Conservation (phyloP, 2,797 vertebrate species). For the Pitangus sulphuratus region DNA sequence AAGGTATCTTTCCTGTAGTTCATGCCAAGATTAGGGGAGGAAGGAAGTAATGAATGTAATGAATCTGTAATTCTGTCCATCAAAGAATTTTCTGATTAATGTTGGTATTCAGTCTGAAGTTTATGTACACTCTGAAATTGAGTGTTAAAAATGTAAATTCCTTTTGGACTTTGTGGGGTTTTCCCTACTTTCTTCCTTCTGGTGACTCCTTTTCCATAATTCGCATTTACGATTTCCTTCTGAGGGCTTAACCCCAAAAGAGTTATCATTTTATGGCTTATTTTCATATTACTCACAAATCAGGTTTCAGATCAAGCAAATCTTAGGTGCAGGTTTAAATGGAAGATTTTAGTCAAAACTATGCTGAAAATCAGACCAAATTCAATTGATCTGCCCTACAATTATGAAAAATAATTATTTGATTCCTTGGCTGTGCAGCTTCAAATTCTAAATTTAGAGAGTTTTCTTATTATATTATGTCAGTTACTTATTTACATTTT, state of each 20-base stretch:
- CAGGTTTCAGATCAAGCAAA: neutral
- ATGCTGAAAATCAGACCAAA: neutral
- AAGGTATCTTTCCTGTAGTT: neutral
- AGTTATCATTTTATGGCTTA: neutral
- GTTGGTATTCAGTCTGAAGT: neutral
- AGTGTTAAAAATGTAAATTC: neutral
- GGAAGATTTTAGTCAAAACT: neutral
- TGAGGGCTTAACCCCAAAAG: fast-evolving
- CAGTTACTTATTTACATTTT: neutral
- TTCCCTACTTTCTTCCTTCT: neutral
- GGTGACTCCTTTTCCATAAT: neutral
- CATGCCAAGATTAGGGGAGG: neutral
- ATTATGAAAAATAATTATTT: neutral
- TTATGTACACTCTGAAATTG: neutral
- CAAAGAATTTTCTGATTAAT: neutral
- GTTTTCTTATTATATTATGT: neutral
- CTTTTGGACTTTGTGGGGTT: neutral
- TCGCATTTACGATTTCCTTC: neutral
- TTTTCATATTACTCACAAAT: neutral
- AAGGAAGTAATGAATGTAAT: fast-evolving
- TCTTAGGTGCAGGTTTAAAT: neutral
- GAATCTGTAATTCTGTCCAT: neutral
- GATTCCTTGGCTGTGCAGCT: neutral
- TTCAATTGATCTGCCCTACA: neutral
- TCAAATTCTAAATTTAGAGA: neutral